Conservation (phyloP, 1,140 invertebrate genomes). For the Drosophila bocqueti region DNA sequence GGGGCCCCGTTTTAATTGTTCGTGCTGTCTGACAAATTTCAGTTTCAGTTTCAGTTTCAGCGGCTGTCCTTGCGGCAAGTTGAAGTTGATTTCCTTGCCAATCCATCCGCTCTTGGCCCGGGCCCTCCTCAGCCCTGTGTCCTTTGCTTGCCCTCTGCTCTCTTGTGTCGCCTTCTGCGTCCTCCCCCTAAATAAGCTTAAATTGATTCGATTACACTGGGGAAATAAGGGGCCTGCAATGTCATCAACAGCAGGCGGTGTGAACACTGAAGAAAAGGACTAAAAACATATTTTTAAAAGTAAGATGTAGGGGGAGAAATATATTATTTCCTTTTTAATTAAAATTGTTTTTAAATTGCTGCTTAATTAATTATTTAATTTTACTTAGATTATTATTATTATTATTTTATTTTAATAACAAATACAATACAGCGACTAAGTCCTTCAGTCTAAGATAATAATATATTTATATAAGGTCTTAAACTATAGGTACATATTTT, state of each 20-base stretch:
- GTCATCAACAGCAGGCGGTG: neutral
- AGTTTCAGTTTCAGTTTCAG: conserved; percentile 39
- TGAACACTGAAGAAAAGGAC: too few relatives aligned
- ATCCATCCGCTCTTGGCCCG: conserved; percentile 30
- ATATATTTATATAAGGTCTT: too few relatives aligned
- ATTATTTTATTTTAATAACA: too few relatives aligned
- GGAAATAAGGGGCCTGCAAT: conserved; percentile 10
- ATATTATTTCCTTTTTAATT: neutral
- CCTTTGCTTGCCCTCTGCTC: conserved; percentile 68
- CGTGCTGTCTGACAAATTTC: conserved; percentile 37
- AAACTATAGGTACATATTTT: too few relatives aligned
- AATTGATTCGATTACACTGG: conserved; percentile 66
- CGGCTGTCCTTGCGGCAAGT: conserved; percentile 58
- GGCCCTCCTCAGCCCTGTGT: conserved; percentile 24
- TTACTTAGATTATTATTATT: too few relatives aligned
- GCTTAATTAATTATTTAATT: neutral
- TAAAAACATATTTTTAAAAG: neutral
- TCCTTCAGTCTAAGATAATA: too few relatives aligned
- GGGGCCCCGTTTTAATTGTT: conserved; percentile 69
- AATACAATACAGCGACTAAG: too few relatives aligned
- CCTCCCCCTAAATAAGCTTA: conserved; percentile 25
- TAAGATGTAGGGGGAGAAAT: neutral
- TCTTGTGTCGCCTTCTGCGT: neutral
- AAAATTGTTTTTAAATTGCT: neutral
- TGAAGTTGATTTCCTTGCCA: conserved; percentile 80